These are phyloP conservation scores for Mirounga angustirostris DNA, from an alignment of 2,113 vertebrate genomes.

Conservation along the genomic window DNA sequence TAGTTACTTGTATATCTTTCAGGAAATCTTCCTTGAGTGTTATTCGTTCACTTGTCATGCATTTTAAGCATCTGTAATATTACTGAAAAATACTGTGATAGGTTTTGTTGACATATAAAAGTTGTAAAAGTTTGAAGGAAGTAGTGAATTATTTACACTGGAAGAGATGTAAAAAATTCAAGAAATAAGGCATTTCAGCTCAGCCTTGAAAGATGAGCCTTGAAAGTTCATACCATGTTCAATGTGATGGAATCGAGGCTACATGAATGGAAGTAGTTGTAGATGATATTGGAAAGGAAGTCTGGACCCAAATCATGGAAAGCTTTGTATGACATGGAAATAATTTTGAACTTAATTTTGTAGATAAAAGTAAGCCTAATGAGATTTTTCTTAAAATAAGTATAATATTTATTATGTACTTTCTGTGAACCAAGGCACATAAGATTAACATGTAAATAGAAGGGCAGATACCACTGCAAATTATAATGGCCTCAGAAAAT, in stretches of 20 bases:
- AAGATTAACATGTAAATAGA: not conserved
- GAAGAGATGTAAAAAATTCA: not conserved
- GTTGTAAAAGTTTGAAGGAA: conserved; percentile 11
- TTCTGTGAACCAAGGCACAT: not conserved
- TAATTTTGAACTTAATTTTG: not conserved
- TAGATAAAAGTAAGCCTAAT: not conserved
- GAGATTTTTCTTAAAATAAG: not conserved
- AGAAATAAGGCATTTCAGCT: not conserved
- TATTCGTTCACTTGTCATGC: not conserved
- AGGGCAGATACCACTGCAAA: not conserved
- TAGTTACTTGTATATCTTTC: not conserved
- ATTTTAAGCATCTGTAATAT: not conserved
- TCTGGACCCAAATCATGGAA: not conserved
- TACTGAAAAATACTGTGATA: not conserved
- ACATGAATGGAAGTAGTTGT: not conserved
- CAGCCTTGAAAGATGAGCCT: not conserved
- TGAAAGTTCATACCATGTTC: not conserved
- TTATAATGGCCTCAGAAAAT: not conserved
- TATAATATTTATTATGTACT: not conserved
- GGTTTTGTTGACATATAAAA: conserved; percentile 33
- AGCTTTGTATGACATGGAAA: not conserved
- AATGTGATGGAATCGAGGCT: not conserved
- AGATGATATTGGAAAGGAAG: not conserved
- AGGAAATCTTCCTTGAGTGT: not conserved
- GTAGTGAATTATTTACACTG: not conserved